These are phyloP conservation scores for Carcharodon carcharias DNA, from an alignment of 2,797 vertebrate species.

Conservation along the genomic window DNA sequence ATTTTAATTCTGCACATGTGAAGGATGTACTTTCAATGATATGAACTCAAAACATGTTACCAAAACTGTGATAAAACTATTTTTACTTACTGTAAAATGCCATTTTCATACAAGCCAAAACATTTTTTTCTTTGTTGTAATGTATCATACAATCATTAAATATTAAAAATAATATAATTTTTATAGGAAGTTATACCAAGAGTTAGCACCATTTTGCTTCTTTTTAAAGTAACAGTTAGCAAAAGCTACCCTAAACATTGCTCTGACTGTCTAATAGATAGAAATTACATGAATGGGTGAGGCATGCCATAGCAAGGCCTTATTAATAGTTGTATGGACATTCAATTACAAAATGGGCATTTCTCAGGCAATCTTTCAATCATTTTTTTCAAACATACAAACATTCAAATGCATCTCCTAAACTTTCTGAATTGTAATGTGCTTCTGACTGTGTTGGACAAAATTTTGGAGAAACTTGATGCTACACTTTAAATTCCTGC, in stretches of 20 bases:
- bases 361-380: conserved; percentile 50
- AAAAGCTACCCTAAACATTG: conserved; percentile 41
- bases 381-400: not conserved
- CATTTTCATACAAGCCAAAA: conserved; percentile 57
- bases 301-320: conserved; percentile 55
- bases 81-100: conserved; percentile 65
- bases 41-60: conserved; percentile 70
- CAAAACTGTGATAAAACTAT: conserved; percentile 80
- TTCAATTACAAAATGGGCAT: conserved; percentile 55
- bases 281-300: conserved; percentile 48
- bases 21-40: conserved; percentile 55
- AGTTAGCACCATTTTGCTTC: conserved; percentile 28
- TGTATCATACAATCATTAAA: conserved; percentile 53
- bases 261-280: conserved; percentile 45
- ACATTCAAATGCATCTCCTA: not conserved
- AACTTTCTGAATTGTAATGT: not conserved
- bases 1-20: conserved; percentile 53
- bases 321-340: conserved; percentile 53
- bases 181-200: conserved; percentile 54
- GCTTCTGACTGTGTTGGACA: not conserved
- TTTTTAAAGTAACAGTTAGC: not conserved
- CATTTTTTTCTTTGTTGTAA: conserved; percentile 55
- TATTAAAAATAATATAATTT: conserved; percentile 69
- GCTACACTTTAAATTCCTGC: not conserved
- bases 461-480: not conserved